Percentiles rank a stretch among this genome's conserved stretches.
Conservation (phyloP, 2,888 invertebrate genomes). For the Drosophila atripex region DNA sequence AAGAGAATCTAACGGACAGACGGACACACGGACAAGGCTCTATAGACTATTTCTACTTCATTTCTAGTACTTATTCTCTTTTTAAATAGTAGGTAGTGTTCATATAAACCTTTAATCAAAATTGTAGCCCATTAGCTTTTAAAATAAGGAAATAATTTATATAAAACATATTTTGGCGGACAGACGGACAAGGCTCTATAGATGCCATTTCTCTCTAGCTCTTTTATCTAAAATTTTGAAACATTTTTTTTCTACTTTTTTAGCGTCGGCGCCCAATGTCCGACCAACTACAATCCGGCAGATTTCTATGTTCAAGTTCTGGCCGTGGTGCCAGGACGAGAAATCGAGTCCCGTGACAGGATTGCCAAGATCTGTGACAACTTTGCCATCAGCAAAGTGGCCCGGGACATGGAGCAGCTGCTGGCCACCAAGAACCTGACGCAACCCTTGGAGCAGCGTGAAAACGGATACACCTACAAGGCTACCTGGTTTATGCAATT, state of each 20-base stretch:
- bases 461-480: constrained; percentile 79
- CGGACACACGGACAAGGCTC: too few species aligned
- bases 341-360: constrained; percentile 90
- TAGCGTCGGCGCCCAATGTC: constrained; percentile 92
- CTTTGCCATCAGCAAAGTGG: constrained; percentile 85
- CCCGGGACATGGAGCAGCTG: constrained; percentile 80
- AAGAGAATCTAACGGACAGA: too few species aligned
- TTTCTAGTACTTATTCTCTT: too few species aligned
- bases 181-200: background rate
- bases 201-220: too few species aligned
- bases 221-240: background rate
- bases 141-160: too few species aligned
- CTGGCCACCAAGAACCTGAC: constrained; percentile 67
- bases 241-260: background rate
- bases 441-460: constrained; percentile 86
- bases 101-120: too few species aligned
- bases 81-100: too few species aligned
- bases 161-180: too few species aligned
- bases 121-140: too few species aligned
- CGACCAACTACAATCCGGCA: constrained; percentile 96
- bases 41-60: too few species aligned
- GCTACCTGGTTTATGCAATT: constrained; percentile 96
- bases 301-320: constrained; percentile 96
- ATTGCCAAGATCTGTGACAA: constrained; percentile 92
- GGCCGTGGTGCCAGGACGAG: constrained; percentile 93